Evolutionary conservation across 2,888 invertebrate genomes (phyloP), one percentile per base, ranked within the genome.

Genomic region (Allacma fusca): DNA sequence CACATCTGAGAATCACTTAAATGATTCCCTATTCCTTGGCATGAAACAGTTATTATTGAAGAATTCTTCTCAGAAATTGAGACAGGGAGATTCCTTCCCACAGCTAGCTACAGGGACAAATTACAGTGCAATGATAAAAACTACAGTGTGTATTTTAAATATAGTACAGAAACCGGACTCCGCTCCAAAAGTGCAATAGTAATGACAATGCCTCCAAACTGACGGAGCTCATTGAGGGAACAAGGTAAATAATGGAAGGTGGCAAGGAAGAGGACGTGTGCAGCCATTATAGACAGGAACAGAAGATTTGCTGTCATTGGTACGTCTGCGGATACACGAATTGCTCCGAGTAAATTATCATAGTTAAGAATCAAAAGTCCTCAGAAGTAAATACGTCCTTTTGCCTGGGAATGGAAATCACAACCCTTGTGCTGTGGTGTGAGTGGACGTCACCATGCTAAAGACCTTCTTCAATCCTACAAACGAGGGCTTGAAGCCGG

Each of bases 401-500:
- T 34, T 12, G 50, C 50, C n/a, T 50, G 50, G 50, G 50, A 50
- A 50, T 50, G 50, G n/a, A 50, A 50, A 50, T 50, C 50, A 50
- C 50, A 50, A n/a, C 50, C 50, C 50, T n/a, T 13, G 19, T n/a
- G n/a, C 50, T 13, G 7, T n/a, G n/a, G n/a, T 9, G 50, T 50
- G 50, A 50, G 50, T 50, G 50, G 50, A 50, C 50, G 50, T 19
- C 50, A 50, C 50, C 50, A 50, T 50, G n/a, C 50, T 50, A 50
- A 50, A 50, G 50, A 50, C 9, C 50, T 50, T 13, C 7, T 40
- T 40, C 7, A 40, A 9, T 9, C 13, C 40, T 40, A 40, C 40
- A 16, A 50, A 50, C 9, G 50, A 50, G 50, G 50, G 50, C 9
- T 50, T n/a, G n/a, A 50, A 50, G 4, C 34, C 50, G 19, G 5